Conservation (phyloP, 2,113 vertebrate species). For the Antennarius striatus region DNA sequence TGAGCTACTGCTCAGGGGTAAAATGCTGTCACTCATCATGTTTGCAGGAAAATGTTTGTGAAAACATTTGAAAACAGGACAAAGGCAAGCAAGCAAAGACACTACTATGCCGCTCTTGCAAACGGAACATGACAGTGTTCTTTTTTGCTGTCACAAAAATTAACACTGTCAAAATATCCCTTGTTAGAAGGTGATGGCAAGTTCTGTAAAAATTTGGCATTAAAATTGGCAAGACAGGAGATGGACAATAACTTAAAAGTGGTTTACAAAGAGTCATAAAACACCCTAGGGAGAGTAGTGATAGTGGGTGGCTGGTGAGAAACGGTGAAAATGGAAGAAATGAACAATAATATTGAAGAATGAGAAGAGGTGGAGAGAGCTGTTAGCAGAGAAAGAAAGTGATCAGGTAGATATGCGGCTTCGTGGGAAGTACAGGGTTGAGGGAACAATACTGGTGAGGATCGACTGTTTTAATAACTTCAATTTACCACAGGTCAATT, state of each 20-base stretch:
- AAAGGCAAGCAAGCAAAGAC: conserved; percentile 30
- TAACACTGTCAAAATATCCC: conserved; percentile 41
- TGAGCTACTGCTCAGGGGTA: neutral
- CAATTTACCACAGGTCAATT: conserved; percentile 70
- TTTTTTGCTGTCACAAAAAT: conserved; percentile 55
- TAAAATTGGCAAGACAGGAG: conserved; percentile 63
- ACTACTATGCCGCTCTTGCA: conserved; percentile 53
- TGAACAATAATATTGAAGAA: conserved; percentile 70
- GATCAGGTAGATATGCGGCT: conserved; percentile 65
- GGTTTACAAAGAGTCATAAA: conserved; percentile 58
- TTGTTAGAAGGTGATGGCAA: conserved; percentile 60
- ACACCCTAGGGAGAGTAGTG: conserved; percentile 64
- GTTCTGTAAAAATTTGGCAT: conserved; percentile 58
- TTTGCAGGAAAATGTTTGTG: conserved; percentile 23
- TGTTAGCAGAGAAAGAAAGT: conserved; percentile 70
- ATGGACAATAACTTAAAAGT: conserved; percentile 54
- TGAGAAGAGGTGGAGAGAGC: conserved; percentile 66
- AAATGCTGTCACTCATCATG: neutral
- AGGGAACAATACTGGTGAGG: conserved; percentile 39
- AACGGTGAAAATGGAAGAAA: conserved; percentile 56
- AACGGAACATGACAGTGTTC: conserved; percentile 70
- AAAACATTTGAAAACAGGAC: conserved; percentile 25
- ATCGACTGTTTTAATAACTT: conserved; percentile 77
- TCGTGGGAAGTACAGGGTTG: conserved; percentile 38
- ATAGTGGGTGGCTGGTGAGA: conserved; percentile 51